phyloP scores from a whole-genome alignment of 53 echinoderm and acorn worm genomes.

The Stichopus horrens region DNA sequence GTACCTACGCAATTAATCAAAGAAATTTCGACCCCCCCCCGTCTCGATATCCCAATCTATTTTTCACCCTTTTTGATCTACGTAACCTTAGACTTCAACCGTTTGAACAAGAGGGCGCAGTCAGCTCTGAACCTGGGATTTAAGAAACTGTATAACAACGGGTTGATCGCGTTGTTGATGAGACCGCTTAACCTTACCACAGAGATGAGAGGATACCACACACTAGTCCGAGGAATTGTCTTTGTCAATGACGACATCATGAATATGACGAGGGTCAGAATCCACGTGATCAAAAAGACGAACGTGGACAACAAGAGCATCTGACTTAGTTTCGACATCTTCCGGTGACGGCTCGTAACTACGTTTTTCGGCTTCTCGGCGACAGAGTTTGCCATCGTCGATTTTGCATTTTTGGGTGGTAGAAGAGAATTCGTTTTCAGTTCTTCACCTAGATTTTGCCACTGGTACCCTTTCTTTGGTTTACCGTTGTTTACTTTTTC shows the following conservation, averaged over 20 bases:
- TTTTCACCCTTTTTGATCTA: neutral
- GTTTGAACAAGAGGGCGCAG: slow-evolving; percentile 55
- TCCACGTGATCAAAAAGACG: slow-evolving; percentile 68
- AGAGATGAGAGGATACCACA: neutral
- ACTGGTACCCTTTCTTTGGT: neutral
- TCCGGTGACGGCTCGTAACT: neutral
- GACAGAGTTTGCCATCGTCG: neutral
- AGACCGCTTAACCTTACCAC: slow-evolving; percentile 41
- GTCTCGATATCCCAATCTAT: no score
- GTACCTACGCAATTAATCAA: neutral
- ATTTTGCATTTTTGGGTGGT: neutral
- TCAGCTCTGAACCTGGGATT: slow-evolving; percentile 66
- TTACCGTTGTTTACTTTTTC: neutral
- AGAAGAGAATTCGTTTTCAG: neutral
- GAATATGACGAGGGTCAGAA: slow-evolving; percentile 56
- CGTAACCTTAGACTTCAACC: slow-evolving; percentile 13
- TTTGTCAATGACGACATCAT: slow-evolving; percentile 17
- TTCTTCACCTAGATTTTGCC: neutral
- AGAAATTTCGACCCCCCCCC: neutral
- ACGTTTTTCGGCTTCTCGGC: neutral
- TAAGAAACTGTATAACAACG: slow-evolving; percentile 69
- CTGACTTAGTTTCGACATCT: slow-evolving; percentile 29
- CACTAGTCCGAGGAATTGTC: slow-evolving; percentile 17
- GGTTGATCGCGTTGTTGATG: slow-evolving; percentile 73
- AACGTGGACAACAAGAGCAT: slow-evolving; percentile 76